Evolutionary conservation across 2,888 invertebrate genomes (phyloP).

Genomic region (Conops quadrifasciatus): DNA sequence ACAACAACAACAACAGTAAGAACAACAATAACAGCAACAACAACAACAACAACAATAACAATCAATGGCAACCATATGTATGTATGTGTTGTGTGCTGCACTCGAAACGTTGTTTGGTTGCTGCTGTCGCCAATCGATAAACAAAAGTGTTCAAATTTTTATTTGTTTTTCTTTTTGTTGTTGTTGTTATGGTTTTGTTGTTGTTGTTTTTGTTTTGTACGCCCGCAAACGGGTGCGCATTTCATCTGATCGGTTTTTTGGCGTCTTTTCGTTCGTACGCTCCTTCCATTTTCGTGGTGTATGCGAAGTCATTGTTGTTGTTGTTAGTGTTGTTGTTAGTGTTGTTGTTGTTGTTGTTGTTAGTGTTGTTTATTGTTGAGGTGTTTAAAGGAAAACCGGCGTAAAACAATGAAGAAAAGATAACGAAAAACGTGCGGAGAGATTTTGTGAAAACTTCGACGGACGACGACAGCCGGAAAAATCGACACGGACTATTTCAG

Average conservation of each 20-base stretch:
- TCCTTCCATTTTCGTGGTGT: too few relatives aligned
- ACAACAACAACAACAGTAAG: background rate
- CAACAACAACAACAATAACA: constrained; percentile 14
- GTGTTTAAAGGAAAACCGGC: background rate
- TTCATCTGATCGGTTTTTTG: too few relatives aligned
- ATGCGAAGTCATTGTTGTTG: background rate
- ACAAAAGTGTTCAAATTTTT: constrained; percentile 48
- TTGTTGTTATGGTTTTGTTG: constrained; percentile 2
- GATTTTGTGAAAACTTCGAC: background rate
- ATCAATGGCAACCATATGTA: constrained; percentile 11
- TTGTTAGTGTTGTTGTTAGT: constrained; percentile 25
- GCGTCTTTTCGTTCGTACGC: too few relatives aligned
- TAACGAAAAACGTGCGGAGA: background rate
- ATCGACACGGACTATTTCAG: background rate
- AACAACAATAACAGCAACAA: constrained; percentile 21
- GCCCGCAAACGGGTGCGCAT: constrained; percentile 11
- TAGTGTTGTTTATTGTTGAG: constrained; percentile 23
- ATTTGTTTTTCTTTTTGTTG: constrained; percentile 33
- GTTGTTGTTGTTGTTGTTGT: constrained; percentile 36
- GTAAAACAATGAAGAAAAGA: too few relatives aligned
- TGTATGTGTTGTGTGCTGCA: too few relatives aligned
- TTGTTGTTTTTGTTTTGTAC: background rate
- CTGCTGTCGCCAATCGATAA: constrained; percentile 47
- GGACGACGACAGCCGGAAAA: too few relatives aligned
- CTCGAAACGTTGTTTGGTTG: background rate